Evolutionary conservation across 2,113 vertebrate genomes (phyloP).

Genomic region (Rallus limicola): DNA sequence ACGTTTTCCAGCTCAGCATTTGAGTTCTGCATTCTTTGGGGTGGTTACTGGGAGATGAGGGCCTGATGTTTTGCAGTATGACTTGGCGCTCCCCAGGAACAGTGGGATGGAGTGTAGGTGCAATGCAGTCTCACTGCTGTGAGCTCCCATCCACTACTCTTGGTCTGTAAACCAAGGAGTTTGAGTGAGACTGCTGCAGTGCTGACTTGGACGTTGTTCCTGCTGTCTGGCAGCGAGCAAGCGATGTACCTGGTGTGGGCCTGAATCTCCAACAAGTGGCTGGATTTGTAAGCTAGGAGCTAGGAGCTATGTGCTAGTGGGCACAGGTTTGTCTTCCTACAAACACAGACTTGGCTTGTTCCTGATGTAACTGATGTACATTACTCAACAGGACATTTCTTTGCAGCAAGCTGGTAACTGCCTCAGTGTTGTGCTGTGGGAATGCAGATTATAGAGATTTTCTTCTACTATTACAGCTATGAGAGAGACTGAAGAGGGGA

Average conservation of each 20-base stretch:
- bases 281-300: not conserved
- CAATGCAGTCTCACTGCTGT: not conserved
- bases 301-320: not conserved
- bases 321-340: not conserved
- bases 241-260: not conserved
- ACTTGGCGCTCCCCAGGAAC: not conserved
- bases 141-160: not conserved
- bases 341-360: not conserved
- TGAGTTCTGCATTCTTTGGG: not conserved
- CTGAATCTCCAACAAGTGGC: not conserved
- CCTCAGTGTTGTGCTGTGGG: not conserved
- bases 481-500: not conserved
- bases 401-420: not conserved
- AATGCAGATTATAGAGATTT: not conserved
- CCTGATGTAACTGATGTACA: fast-evolving
- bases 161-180: not conserved
- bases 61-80: not conserved
- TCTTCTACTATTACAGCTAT: not conserved
- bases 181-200: not conserved
- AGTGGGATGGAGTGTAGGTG: not conserved
- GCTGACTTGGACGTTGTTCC: not conserved
- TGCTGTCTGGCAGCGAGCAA: not conserved
- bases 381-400: not conserved
- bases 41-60: not conserved
- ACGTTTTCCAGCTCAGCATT: not conserved